Evolutionary conservation across 1,140 invertebrate genomes (phyloP).

Genomic region (Sipha flava): DNA sequence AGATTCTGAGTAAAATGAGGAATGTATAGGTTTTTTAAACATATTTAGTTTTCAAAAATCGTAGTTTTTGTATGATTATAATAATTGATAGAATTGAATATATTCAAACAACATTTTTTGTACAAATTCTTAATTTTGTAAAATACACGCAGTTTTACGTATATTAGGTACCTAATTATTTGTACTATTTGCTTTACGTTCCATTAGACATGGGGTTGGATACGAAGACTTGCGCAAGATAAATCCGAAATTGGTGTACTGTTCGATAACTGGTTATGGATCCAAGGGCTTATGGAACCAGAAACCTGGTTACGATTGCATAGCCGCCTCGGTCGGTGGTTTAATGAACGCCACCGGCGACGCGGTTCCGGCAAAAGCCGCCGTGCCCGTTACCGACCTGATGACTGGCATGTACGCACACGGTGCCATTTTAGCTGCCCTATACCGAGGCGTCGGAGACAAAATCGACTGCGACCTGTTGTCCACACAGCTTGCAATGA

Average conservation of each 20-base stretch:
- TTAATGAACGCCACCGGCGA: constrained; percentile 82
- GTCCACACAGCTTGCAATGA: constrained; percentile 77
- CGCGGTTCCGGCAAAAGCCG: constrained; percentile 82
- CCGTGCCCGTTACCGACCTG: constrained; percentile 87
- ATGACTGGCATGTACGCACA: constrained; percentile 89
- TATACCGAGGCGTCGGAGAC: constrained; percentile 77
- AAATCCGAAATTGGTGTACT: constrained; percentile 81
- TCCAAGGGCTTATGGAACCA: constrained; percentile 71
- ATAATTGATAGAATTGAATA: no score
- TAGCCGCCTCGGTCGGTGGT: constrained; percentile 85
- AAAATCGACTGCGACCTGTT: constrained; percentile 91
- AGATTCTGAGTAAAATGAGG: no score
- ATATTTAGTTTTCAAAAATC: no score
- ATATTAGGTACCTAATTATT: no score
- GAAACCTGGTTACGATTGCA: constrained; percentile 89
- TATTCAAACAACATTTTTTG: no score
- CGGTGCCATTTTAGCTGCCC: constrained; percentile 87
- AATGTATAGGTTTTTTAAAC: no score
- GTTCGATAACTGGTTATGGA: constrained; percentile 90
- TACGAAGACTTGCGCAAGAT: constrained; percentile 64
- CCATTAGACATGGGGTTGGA: constrained; percentile 58
- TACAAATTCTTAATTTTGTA: no score
- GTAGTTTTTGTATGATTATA: no score
- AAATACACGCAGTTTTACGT: no score
- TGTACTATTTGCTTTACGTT: background rate